Conservation (phyloP, 1,140 invertebrate species). For the Vollenhovia emeryi region DNA sequence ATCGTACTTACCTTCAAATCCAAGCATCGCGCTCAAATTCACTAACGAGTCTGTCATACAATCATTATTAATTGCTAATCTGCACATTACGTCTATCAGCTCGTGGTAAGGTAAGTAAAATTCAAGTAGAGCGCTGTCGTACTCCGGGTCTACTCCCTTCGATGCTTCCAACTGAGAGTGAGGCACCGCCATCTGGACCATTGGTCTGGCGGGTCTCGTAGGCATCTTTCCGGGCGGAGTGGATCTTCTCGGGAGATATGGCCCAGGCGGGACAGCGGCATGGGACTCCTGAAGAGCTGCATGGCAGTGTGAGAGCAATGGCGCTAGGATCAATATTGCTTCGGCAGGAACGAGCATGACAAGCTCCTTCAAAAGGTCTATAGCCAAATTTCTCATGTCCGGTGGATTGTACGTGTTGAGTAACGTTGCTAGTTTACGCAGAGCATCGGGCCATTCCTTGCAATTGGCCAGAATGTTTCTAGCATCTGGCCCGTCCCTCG, state of each 20-base stretch:
- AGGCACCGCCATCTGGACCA: constrained; percentile 95
- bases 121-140: constrained; percentile 91
- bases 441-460: constrained; percentile 94
- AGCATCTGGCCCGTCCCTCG: constrained; percentile 88
- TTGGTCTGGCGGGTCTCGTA: constrained; percentile 90
- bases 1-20: constrained; percentile 89
- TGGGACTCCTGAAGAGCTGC: constrained; percentile 92
- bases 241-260: constrained; percentile 90
- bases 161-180: constrained; percentile 90
- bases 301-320: constrained; percentile 94
- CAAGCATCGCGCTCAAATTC: constrained; percentile 93
- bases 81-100: constrained; percentile 94
- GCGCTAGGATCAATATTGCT: constrained; percentile 92
- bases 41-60: constrained; percentile 92
- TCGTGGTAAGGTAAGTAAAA: constrained; percentile 94
- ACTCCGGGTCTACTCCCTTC: constrained; percentile 91
- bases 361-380: constrained; percentile 94
- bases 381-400: constrained; percentile 92
- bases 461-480: constrained; percentile 87
- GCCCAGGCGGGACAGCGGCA: constrained; percentile 89
- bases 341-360: constrained; percentile 93
- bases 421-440: constrained; percentile 93
- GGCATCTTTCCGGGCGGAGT: constrained; percentile 87
- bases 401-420: constrained; percentile 96
- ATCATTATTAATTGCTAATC: constrained; percentile 93